Percentiles rank a stretch among this genome's conserved stretches.
Conservation (phyloP, 2,113 vertebrate genomes). For the Mesitornis unicolor region DNA sequence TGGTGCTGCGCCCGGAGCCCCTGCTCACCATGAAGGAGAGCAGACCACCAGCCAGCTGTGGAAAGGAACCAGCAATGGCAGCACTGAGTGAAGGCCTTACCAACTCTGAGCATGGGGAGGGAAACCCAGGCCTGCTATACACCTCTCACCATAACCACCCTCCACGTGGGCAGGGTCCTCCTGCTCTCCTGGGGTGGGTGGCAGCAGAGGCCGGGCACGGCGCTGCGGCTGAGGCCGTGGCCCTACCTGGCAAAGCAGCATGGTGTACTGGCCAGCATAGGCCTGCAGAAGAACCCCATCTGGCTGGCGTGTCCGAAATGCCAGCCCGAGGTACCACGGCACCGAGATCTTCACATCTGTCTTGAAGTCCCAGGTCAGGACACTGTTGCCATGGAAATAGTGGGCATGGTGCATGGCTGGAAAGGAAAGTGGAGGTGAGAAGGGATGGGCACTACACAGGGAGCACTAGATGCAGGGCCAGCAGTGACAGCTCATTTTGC, state of each 20-base stretch:
- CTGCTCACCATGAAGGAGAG: slow-evolving; percentile 88
- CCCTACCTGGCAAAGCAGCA: slow-evolving; percentile 89
- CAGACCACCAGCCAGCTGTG: slow-evolving; percentile 86
- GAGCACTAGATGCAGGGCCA: background rate
- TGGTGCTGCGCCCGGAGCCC: slow-evolving; percentile 78
- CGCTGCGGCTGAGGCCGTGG: background rate
- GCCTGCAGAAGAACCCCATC: slow-evolving; percentile 90
- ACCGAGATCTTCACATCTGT: slow-evolving; percentile 88
- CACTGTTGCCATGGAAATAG: slow-evolving; percentile 89
- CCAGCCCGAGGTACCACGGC: slow-evolving; percentile 93
- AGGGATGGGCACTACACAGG: background rate
- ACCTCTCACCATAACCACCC: background rate
- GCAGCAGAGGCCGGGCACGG: background rate
- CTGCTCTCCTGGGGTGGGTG: background rate
- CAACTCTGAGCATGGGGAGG: background rate
- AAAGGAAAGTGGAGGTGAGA: slow-evolving; percentile 9
- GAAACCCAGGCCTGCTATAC: background rate
- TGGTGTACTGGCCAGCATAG: slow-evolving; percentile 90
- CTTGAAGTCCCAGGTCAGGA: slow-evolving; percentile 94
- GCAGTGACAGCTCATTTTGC: background rate
- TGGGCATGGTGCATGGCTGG: slow-evolving; percentile 92
- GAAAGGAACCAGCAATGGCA: background rate
- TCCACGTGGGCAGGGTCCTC: background rate
- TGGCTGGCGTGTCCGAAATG: slow-evolving; percentile 86
- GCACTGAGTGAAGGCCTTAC: background rate